These are phyloP conservation scores for Meteorus colon DNA, from an alignment of 2,888 invertebrate species.

Conservation along the genomic window DNA sequence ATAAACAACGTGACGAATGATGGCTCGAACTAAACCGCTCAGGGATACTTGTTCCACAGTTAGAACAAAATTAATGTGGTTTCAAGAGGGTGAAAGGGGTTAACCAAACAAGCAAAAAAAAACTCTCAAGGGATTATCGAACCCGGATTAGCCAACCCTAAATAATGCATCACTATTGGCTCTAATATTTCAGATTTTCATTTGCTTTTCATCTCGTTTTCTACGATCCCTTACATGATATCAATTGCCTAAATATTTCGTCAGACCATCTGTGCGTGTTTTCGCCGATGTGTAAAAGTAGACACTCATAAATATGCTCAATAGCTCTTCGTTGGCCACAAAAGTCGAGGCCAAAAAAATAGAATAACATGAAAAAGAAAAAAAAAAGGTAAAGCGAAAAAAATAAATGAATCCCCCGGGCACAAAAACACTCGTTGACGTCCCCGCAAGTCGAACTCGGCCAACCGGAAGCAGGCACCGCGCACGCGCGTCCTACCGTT, in stretches of 20 bases:
- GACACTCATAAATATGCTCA: background rate
- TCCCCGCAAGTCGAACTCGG: slow-evolving; percentile 54
- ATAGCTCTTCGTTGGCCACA: background rate
- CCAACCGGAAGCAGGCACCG: slow-evolving; percentile 59
- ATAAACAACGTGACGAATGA: background rate
- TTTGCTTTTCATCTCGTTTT: background rate
- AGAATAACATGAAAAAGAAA: background rate
- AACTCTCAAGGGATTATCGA: slow-evolving; percentile 25
- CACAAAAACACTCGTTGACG: slow-evolving; percentile 28
- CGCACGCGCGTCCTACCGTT: slow-evolving; percentile 60
- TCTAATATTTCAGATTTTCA: background rate
- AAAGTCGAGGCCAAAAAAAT: background rate
- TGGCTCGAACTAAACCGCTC: slow-evolving; percentile 12
- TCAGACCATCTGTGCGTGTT: background rate
- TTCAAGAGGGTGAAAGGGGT: background rate
- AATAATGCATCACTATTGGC: slow-evolving; percentile 21
- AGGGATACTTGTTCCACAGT: slow-evolving; percentile 14
- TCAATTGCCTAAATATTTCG: background rate
- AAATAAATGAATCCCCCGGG: slow-evolving; percentile 22
- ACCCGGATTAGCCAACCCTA: background rate
- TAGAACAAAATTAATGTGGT: slow-evolving; percentile 25
- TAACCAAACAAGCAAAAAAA: slow-evolving; percentile 12
- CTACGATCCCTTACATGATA: background rate
- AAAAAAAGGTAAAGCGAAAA: background rate
- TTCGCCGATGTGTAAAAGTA: background rate